Conservation (phyloP, 2,888 invertebrate genomes). For the Diachrysia chrysitis region DNA sequence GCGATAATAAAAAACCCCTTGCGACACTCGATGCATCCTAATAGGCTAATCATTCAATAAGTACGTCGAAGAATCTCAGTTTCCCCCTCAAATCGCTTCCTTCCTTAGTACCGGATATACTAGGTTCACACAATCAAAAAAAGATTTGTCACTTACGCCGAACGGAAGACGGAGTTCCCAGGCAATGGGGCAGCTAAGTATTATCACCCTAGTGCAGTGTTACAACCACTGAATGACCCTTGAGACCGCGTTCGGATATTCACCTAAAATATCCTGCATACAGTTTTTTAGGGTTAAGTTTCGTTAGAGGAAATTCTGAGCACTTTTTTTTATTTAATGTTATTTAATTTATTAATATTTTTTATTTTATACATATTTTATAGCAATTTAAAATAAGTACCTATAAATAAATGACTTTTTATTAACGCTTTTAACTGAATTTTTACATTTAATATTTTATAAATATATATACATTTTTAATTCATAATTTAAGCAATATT, state of each 20-base stretch:
- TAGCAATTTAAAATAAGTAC: too few species aligned
- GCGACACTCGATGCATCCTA: conserved; percentile 17
- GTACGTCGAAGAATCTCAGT: conserved; percentile 28
- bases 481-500: conserved; percentile 9
- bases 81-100: conserved; percentile 58
- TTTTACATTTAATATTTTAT: background rate
- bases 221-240: conserved; percentile 79
- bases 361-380: background rate
- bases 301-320: background rate
- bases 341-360: background rate
- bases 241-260: conserved; percentile 57
- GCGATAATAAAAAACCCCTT: background rate
- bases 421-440: background rate
- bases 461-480: background rate
- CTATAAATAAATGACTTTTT: too few species aligned
- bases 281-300: background rate
- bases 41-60: conserved; percentile 38
- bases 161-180: conserved; percentile 82
- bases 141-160: conserved; percentile 85
- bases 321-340: background rate
- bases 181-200: conserved; percentile 79
- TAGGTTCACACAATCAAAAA: conserved; percentile 87
- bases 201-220: conserved; percentile 75
- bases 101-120: conserved; percentile 67
- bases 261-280: conserved; percentile 6